These are phyloP conservation scores for Melolontha melolontha DNA, from an alignment of 2,888 invertebrate genomes.

Conservation along the genomic window DNA sequence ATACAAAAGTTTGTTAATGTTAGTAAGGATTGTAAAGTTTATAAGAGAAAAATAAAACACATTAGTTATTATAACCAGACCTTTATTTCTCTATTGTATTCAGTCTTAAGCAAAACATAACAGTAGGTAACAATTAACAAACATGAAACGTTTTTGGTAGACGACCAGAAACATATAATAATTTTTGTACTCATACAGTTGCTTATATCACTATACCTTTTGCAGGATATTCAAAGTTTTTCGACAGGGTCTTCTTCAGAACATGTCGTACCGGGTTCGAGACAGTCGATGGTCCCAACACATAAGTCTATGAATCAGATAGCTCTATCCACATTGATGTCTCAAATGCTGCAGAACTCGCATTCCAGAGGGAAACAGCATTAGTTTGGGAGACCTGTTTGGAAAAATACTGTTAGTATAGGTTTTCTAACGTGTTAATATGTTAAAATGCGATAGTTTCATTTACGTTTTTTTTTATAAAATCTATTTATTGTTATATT, in stretches of 20 bases:
- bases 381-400: slow-evolving; percentile 18
- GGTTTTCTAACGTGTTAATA: slow-evolving; percentile 7
- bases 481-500: neutral
- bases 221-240: slow-evolving; percentile 26
- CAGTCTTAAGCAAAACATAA: slow-evolving; percentile 44
- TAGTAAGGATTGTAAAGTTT: no score
- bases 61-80: slow-evolving; percentile 29
- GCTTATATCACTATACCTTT: slow-evolving; percentile 41
- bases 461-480: no score
- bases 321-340: neutral
- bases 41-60: slow-evolving; percentile 16
- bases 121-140: slow-evolving; percentile 42
- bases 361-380: neutral
- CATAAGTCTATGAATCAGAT: neutral
- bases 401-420: slow-evolving; percentile 15
- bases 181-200: slow-evolving; percentile 36
- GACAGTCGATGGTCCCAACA: slow-evolving; percentile 10
- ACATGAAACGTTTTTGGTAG: slow-evolving; percentile 23
- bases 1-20: no score
- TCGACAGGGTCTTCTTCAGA: slow-evolving; percentile 26
- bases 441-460: slow-evolving; percentile 25
- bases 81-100: slow-evolving; percentile 43
- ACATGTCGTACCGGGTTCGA: slow-evolving; percentile 28
- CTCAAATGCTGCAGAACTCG: slow-evolving; percentile 15
- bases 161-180: slow-evolving; percentile 37